These are phyloP conservation scores for Equus quagga DNA, from an alignment of 2,113 vertebrate species.

Conservation along the genomic window DNA sequence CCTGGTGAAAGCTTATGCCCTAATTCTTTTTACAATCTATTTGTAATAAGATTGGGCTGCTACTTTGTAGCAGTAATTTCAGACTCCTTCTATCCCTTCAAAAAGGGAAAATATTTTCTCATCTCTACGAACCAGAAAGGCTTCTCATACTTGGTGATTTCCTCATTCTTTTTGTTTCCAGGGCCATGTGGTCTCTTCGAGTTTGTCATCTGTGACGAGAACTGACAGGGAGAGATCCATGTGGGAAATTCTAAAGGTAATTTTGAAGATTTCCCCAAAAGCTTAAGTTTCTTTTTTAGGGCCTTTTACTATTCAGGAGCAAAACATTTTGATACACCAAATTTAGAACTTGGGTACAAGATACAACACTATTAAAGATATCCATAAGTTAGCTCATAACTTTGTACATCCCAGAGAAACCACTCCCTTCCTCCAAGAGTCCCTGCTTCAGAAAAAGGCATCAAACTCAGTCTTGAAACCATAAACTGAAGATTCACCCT, in stretches of 20 bases:
- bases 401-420: not conserved
- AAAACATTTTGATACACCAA: not conserved
- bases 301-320: not conserved
- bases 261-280: constrained; percentile 16
- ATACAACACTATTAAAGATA: constrained; percentile 39
- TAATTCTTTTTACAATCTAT: not conserved
- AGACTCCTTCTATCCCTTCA: not conserved
- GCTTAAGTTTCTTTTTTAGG: not conserved
- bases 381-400: not conserved
- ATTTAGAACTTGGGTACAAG: not conserved
- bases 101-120: not conserved
- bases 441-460: not conserved
- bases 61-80: not conserved
- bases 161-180: not conserved
- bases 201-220: not conserved
- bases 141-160: not conserved
- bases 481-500: not conserved
- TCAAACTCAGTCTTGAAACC: not conserved
- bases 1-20: not conserved
- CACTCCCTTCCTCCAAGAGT: not conserved
- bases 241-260: not conserved
- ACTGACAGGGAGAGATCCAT: not conserved
- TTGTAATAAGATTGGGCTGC: not conserved
- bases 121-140: not conserved
- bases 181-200: not conserved